Percentiles rank a stretch among this genome's conserved stretches.
These are phyloP conservation scores for Lagocephalus sceleratus DNA, from an alignment of 2,797 vertebrate genomes.

Conservation along the genomic window DNA sequence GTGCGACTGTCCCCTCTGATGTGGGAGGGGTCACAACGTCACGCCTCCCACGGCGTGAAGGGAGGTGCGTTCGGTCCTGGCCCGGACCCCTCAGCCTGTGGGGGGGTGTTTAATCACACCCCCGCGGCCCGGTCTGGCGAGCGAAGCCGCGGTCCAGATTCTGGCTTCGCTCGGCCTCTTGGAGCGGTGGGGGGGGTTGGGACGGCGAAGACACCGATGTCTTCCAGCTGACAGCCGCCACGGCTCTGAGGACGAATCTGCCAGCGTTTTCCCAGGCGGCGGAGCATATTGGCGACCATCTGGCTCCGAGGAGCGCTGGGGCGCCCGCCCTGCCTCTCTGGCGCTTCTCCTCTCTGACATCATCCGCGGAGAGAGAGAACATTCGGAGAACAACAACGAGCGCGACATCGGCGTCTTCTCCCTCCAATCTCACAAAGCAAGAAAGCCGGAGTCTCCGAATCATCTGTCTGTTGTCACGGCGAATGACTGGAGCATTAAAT, in stretches of 20 bases:
- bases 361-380: neutral
- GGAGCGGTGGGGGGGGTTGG: no score
- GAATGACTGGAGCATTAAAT: conserved; percentile 53
- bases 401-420: neutral
- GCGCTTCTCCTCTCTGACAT: conserved; percentile 20
- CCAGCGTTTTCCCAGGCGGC: conserved; percentile 49
- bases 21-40: conserved; percentile 33
- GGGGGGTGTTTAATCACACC: conserved; percentile 49
- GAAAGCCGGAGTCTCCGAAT: conserved; percentile 32
- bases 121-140: no score
- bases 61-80: conserved; percentile 13
- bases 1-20: conserved; percentile 55
- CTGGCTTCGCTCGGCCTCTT: neutral
- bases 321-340: conserved; percentile 33
- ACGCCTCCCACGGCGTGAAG: conserved; percentile 24
- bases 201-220: conserved; percentile 26
- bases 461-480: conserved; percentile 55
- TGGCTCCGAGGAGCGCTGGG: conserved; percentile 48
- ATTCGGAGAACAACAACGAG: neutral
- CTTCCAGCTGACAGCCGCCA: conserved; percentile 42
- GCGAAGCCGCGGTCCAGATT: conserved; percentile 9
- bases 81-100: conserved; percentile 45
- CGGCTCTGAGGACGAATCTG: conserved; percentile 46
- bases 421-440: conserved; percentile 12
- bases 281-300: conserved; percentile 66